These are phyloP conservation scores for Macrobrachium rosenbergii DNA, from an alignment of 1,140 invertebrate species.

Conservation along the genomic window DNA sequence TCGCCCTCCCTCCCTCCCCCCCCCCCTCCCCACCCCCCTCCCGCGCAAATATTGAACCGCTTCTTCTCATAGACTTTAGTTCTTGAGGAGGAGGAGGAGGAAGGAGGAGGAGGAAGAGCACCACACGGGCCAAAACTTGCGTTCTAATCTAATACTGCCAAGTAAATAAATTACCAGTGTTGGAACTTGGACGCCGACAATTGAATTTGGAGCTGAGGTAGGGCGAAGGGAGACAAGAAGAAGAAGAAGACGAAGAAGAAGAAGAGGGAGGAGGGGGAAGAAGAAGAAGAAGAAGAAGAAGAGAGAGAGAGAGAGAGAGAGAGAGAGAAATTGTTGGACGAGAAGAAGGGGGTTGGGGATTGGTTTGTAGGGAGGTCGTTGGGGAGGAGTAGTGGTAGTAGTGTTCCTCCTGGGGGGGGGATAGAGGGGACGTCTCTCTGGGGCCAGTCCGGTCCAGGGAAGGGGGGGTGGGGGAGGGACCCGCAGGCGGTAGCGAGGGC, in stretches of 20 bases:
- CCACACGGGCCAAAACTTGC: slow-evolving; percentile 38
- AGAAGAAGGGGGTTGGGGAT: not conserved
- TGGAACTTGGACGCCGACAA: slow-evolving; percentile 60
- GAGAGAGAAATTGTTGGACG: slow-evolving; percentile 2
- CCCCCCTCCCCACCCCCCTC: too few species aligned
- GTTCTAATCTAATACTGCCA: slow-evolving; percentile 60
- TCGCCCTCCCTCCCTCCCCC: too few species aligned
- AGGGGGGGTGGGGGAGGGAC: not conserved
- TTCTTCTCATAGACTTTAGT: too few species aligned
- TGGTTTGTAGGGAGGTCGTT: too few species aligned
- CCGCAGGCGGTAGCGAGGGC: not conserved
- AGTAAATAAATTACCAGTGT: slow-evolving; percentile 60
- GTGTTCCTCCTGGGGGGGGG: not conserved
- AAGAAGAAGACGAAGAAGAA: not conserved
- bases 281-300: not conserved
- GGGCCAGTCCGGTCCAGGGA: not conserved
- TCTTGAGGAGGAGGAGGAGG: too few species aligned
- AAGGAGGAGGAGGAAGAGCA: too few species aligned
- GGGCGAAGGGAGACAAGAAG: slow-evolving; percentile 1
- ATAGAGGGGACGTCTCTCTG: not conserved
- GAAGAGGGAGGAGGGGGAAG: not conserved
- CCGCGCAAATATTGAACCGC: too few species aligned
- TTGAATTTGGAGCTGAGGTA: slow-evolving; percentile 54
- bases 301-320: slow-evolving; percentile 14
- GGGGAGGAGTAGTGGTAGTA: too few species aligned